These are phyloP conservation scores for Cephus pulcher DNA, from an alignment of 2,888 invertebrate genomes.

Conservation along the genomic window DNA sequence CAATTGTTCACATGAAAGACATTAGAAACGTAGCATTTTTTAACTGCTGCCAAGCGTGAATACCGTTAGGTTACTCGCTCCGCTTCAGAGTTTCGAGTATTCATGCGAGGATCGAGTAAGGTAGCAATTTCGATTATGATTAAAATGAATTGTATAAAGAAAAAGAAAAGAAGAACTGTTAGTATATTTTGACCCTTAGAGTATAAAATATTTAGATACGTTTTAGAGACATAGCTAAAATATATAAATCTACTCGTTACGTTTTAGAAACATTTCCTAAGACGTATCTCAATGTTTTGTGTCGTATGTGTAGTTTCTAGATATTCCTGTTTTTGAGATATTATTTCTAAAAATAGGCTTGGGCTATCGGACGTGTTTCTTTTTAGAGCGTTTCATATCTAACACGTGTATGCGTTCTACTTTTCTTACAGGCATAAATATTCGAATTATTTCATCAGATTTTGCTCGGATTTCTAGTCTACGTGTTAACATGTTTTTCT, in stretches of 20 bases:
- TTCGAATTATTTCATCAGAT: background rate
- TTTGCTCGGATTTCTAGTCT: background rate
- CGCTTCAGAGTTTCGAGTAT: constrained; percentile 23
- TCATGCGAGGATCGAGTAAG: constrained; percentile 25
- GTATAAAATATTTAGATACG: too few species aligned
- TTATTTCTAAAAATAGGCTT: background rate
- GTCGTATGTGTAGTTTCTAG: background rate
- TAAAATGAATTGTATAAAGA: background rate
- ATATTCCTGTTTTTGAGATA: background rate
- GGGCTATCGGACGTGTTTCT: background rate
- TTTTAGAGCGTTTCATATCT: too few species aligned
- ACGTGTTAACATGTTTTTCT: background rate
- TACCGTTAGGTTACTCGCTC: constrained; percentile 41
- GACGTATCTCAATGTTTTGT: too few species aligned
- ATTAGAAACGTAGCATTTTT: constrained; percentile 33
- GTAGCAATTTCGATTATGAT: background rate
- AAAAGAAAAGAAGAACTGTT: background rate
- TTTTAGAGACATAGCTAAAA: too few species aligned
- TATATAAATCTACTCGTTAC: too few species aligned
- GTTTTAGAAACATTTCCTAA: too few species aligned
- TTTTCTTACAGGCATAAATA: background rate
- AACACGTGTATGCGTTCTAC: background rate
- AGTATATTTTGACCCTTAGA: background rate
- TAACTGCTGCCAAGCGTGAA: constrained; percentile 40
- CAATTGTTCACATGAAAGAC: constrained; percentile 21